phyloP scores from a whole-genome alignment of 2,888 invertebrate genomes.

The Coecobrya sp. region DNA sequence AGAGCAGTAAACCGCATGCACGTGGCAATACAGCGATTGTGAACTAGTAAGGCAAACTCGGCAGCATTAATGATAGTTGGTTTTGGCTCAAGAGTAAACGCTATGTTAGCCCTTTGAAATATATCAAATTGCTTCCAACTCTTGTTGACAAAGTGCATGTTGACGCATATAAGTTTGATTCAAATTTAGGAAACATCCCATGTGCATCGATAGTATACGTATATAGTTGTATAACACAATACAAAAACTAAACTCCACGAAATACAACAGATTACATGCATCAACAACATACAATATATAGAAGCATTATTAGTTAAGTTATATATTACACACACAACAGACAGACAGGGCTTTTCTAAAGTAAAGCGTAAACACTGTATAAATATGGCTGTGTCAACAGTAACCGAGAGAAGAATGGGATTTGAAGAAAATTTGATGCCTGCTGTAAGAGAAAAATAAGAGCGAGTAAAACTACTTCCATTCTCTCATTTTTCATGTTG shows the following conservation, averaged over 20 bases:
- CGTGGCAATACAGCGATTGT: not conserved
- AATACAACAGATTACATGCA: not conserved
- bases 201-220: not conserved
- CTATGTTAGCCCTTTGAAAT: not conserved
- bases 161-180: not conserved
- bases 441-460: not conserved
- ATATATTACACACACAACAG: constrained; percentile 1
- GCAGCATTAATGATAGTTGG: not conserved
- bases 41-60: not conserved
- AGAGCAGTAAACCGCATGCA: not conserved
- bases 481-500: constrained; percentile 45
- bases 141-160: constrained; percentile 32
- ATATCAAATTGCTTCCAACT: not conserved
- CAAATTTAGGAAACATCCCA: not conserved
- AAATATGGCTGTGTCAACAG: constrained; percentile 22
- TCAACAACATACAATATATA: not conserved
- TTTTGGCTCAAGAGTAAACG: not conserved
- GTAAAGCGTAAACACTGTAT: not conserved
- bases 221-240: not conserved
- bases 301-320: not conserved
- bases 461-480: not conserved
- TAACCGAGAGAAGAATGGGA: not conserved
- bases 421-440: not conserved
- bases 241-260: not conserved
- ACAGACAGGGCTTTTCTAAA: not conserved